These are phyloP conservation scores for Brenthis hecate DNA, from an alignment of 2,888 invertebrate species.

Conservation along the genomic window DNA sequence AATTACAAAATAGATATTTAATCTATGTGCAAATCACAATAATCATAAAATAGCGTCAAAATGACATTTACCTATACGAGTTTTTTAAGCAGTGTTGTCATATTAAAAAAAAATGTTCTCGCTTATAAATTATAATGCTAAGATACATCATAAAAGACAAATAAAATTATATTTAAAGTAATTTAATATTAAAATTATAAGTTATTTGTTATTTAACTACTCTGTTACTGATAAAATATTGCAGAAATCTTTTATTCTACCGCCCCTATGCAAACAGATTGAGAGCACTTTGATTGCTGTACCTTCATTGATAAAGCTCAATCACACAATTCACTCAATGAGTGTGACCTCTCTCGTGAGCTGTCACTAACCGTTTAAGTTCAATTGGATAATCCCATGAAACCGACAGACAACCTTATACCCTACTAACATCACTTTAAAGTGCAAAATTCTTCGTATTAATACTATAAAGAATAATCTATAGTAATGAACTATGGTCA, in stretches of 20 bases:
- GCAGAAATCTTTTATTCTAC: not conserved
- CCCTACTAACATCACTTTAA: not conserved
- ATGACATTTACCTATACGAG: too few relatives aligned
- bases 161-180: too few relatives aligned
- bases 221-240: too few relatives aligned
- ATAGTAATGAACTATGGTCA: not conserved
- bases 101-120: too few relatives aligned
- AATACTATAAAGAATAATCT: not conserved
- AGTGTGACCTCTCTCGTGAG: slow-evolving; percentile 49
- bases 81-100: too few relatives aligned
- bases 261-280: not conserved
- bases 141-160: too few relatives aligned
- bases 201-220: too few relatives aligned
- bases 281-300: not conserved
- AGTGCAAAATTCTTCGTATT: not conserved
- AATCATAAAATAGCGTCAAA: too few relatives aligned
- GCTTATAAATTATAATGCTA: too few relatives aligned
- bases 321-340: slow-evolving; percentile 46
- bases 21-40: too few relatives aligned
- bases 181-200: too few relatives aligned
- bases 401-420: not conserved
- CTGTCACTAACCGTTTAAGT: slow-evolving; percentile 64
- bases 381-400: slow-evolving; percentile 62
- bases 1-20: too few relatives aligned
- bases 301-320: slow-evolving; percentile 35